Percentiles rank a stretch among this genome's conserved stretches.
phyloP scores from a whole-genome alignment of 2,113 vertebrate species.

The Hassar affinis region DNA sequence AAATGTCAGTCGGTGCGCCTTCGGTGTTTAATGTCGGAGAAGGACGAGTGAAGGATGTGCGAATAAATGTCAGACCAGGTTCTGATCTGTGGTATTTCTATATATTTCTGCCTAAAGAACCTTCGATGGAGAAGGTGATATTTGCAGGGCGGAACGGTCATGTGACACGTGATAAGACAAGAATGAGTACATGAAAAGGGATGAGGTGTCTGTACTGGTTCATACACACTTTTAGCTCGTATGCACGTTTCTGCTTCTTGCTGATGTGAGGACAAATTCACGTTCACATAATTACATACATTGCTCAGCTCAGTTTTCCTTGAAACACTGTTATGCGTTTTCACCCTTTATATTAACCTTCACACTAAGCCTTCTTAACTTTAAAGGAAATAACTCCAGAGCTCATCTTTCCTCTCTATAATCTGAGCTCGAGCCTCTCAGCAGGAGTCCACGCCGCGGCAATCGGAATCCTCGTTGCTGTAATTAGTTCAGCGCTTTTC shows the following conservation, averaged over 20 bases:
- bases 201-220: background rate
- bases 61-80: slow-evolving; percentile 19
- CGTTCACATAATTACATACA: background rate
- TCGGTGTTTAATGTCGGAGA: slow-evolving; percentile 8
- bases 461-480: background rate
- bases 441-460: background rate
- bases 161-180: background rate
- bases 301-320: background rate
- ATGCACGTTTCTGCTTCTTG: too few species aligned
- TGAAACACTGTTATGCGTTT: background rate
- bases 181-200: background rate
- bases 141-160: background rate
- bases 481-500: slow-evolving; percentile 16
- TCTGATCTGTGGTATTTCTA: background rate
- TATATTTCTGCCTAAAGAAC: background rate
- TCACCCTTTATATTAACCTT: background rate
- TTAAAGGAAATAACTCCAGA: background rate
- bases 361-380: background rate
- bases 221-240: too few species aligned
- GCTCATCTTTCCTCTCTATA: background rate
- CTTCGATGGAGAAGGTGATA: background rate
- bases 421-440: background rate
- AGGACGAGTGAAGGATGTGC: background rate
- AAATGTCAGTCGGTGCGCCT: slow-evolving; percentile 1
- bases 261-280: too few species aligned